Base-by-base conservation (phyloP, 1,140 invertebrate genomes). In the Aphis gossypii region DNA sequence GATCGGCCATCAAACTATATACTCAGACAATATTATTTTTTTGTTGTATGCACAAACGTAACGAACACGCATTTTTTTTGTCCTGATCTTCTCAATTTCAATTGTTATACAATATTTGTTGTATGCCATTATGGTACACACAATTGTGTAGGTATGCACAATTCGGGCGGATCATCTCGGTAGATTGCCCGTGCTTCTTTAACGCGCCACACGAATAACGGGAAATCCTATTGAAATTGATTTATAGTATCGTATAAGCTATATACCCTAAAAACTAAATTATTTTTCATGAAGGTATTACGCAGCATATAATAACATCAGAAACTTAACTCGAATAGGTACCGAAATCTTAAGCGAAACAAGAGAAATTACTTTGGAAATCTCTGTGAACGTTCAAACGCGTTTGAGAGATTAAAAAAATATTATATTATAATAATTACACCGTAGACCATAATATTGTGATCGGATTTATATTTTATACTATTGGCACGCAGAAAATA, bases 111-210 rank as follows among this genome's bases (percentile, higher is more conserved):
- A 48, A 51, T n/a, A 87, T 35, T 87, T 48, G 86, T 30, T 48
- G 8, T 87, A 87, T 87, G 86, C n/a, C 48, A 87, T 87, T 87
- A 87, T 87, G 48, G 48, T 87, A n/a, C 35, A 87, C 44, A 84
- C 41, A 84, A 83, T 38, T 21, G 38, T 83, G 82, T 83, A 83
- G 2, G 6, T 9, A 14, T 46, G n/a, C 84, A 48, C 30, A 48
- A 51, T 4, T 89, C 23, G n/a, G n/a, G n/a, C 5, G 48, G 87
- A 54, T 89, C 46, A 54, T 89, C 20, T 54, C n/a, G 87, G 87
- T 14, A 54, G 48, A 89, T 38, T 89, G 87, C 21, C 30, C 30
- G 44, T 51, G 46, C 46, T 89, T 2, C n/a, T 87, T 35, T 14
- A 89, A 54, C 18, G 20, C 54, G 41, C 48, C 14, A 48, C 44